Evolutionary conservation across 2,888 invertebrate species (phyloP), one percentile per base, ranked within the genome.

Genomic region (Tricholauxania praeusta): DNA sequence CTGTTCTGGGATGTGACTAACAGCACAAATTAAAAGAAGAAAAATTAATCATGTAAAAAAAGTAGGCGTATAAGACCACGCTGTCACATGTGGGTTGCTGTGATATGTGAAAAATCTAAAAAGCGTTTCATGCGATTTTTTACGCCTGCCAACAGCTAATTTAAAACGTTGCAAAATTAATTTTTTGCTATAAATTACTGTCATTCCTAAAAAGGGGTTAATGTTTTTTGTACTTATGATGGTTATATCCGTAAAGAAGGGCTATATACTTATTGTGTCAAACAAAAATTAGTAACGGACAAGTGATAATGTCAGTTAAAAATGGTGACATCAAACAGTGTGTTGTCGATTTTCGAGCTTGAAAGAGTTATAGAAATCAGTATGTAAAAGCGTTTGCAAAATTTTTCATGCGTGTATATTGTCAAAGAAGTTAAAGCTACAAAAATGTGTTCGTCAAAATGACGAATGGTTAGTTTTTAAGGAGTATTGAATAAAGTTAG

Each of bases 261-360:
- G 62, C 19, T 64, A 15, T 32, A 12, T 32, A 28, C 22, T 17
- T 39, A 10, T 39, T 12, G 49, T 17, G 51, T 51, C 64, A 48
- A 14, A 15, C 57, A 14, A 14, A 63, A 63, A 39, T 39, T 32
- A n/a, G 60, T 32, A 64, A 49, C 51, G 64, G 51, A 14, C 64
- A 64, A 19, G 22, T 64, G 64, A 17, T 64, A 51, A 51, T 64
- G 64, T 28, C 64, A 48, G 19, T 19, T 64, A 1, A 19, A 64
- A 12, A 12, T 19, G 14, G 22, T 51, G 49, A 19, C 64, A 64
- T 39, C 10, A 39, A 39, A 19, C 1, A 10, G 7, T 39, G 7
- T 39, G 10, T 10, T 39, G 39, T 1, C 4, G 39, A 1, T 10
- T 39, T 39, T 39, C 8, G 39, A 39, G 39, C 39, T 39, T 10